Percentiles rank a stretch among this genome's conserved stretches.
Evolutionary conservation across 2,888 invertebrate genomes (phyloP).

Genomic region (Camptogramma bilineatum): DNA sequence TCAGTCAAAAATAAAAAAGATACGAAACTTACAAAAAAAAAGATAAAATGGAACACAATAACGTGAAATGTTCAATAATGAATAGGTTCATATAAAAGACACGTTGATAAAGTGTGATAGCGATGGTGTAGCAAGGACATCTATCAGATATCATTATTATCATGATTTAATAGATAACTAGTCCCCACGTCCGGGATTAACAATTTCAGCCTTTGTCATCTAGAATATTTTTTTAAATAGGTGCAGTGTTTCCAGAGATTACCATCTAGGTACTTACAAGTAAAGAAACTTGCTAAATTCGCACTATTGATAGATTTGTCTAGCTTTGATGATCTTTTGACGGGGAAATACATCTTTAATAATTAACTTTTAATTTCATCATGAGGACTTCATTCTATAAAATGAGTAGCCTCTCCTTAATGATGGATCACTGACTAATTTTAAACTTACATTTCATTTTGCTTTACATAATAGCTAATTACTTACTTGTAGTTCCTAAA

Average conservation of each 20-base stretch:
- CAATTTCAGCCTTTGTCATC: too few species aligned
- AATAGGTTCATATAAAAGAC: conserved; percentile 17
- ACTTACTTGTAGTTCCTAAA: conserved; percentile 10
- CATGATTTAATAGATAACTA: conserved; percentile 1
- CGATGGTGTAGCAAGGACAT: conserved; percentile 21
- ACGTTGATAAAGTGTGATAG: conserved; percentile 24
- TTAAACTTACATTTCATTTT: conserved; percentile 6
- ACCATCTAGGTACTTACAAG: too few species aligned
- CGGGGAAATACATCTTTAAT: neutral
- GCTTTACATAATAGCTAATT: conserved; percentile 11
- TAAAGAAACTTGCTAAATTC: too few species aligned
- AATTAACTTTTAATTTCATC: neutral
- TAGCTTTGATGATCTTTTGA: neutral
- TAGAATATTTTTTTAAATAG: too few species aligned
- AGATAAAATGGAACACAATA: neutral
- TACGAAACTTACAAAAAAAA: neutral
- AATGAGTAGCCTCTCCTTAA: conserved; percentile 4
- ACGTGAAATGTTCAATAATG: too few species aligned
- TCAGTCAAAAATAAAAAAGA: conserved; percentile 15
- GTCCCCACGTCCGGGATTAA: too few species aligned
- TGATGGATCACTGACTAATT: conserved; percentile 13
- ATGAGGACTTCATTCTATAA: conserved; percentile 7
- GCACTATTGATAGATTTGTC: too few species aligned
- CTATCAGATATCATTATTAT: conserved; percentile 6
- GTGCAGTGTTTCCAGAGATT: too few species aligned